Evolutionary conservation across 2,888 invertebrate genomes (phyloP).

Genomic region (Pachydiplax longipennis): DNA sequence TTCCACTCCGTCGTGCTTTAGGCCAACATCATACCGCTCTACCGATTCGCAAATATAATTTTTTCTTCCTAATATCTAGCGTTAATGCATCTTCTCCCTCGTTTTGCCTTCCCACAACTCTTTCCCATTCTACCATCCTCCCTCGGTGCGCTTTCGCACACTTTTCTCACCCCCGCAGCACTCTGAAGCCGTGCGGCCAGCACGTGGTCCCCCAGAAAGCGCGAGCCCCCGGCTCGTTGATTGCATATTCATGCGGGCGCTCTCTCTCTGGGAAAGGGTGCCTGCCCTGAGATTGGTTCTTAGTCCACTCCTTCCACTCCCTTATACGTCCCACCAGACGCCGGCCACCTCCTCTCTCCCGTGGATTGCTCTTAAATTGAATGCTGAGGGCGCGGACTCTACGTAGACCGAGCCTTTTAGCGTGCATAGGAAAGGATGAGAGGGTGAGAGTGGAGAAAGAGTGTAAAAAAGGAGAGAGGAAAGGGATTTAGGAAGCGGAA

Average conservation of each 20-base stretch:
- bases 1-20: no score
- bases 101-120: background rate
- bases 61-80: background rate
- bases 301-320: background rate
- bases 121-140: background rate
- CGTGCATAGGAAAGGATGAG: background rate
- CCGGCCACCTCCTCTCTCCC: background rate
- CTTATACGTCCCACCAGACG: background rate
- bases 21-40: background rate
- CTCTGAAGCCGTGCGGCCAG: background rate
- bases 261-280: background rate
- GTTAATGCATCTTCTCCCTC: background rate
- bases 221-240: constrained; percentile 3
- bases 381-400: background rate
- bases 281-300: constrained; percentile 1
- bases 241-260: constrained; percentile 24
- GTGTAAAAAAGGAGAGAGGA: background rate
- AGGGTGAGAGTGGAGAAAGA: background rate
- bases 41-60: background rate
- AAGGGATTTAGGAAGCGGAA: background rate
- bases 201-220: constrained; percentile 13
- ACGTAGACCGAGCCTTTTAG: background rate
- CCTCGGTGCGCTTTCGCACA: background rate
- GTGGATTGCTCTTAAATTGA: background rate
- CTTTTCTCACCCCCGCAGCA: background rate